Base-by-base conservation (phyloP, 1,140 invertebrate genomes). In the Meloidogyne hapla region DNA sequence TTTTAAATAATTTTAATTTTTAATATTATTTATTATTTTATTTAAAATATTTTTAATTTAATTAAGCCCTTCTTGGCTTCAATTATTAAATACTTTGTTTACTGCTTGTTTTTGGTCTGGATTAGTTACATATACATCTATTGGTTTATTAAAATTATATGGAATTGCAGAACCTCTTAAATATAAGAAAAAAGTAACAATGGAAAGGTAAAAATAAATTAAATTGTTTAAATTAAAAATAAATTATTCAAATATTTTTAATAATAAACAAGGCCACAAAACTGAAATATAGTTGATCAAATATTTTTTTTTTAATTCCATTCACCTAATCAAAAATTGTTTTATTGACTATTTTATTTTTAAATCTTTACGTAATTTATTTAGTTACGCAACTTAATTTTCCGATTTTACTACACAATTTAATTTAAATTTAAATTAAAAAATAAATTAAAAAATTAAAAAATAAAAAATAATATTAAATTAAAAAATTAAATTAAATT, bases 141-240 rank as follows among this genome's bases (percentile, higher is more conserved):
- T 83, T 21, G 79, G 78, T 9, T 23, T 84, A 13, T 61, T 83
- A 23, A 83, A 83, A 69, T 65, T 83, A 56, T 83, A 82, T 63
- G 83, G 79, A 33, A 83, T 83, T 26, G 83, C 81, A 42, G 74
- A 72, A 25, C 83, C 83, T 4, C 79, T 83, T 25, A 66, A 83
- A 28, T 83, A 83, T 65, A 76, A 79, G 33, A 79, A 82, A 69
- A 77, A 69, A 68, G 77, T 84, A 13, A 84, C 82, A 12, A 83
- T 83, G 83, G 71, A 75, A 33, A 77, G 79, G 61, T 84, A 77
- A 26, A 33, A 8, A 28, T 80, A 10, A 69, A 79, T 23, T 48
- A 73, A 26, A 65, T 69, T 18, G 12, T 61, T 23, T 45, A 75
- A 28, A 74, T n/a, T 21, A 13, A 18, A 45, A 15, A 45, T 15